Evolutionary conservation across 2,113 vertebrate species (phyloP), one percentile per base, ranked within the genome.

Genomic region (Tragelaphus strepsiceros): DNA sequence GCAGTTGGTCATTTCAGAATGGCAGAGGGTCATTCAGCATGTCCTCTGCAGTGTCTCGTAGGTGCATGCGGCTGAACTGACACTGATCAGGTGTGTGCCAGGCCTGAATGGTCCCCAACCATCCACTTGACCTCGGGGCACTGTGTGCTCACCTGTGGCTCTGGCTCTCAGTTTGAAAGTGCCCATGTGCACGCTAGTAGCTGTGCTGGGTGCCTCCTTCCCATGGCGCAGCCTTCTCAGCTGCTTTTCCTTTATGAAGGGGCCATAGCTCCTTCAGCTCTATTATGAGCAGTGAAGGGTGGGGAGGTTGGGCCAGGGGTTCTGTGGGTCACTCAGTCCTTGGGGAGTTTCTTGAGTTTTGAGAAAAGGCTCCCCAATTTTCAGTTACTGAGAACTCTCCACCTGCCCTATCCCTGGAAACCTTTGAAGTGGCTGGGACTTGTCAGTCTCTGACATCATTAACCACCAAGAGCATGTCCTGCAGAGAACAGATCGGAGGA

Each of bases 41-140:
- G 46, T 26, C 2, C 58, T 91, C 81, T 43, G 4, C 77, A 58
- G 90, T 35, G 17, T 24, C 24, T 12, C 0, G 1, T 32, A 28
- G 64, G 43, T 46, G 2, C 22, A 2, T n/a, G 13, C 11, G 6
- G 2, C 43, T 88, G 84, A 77, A 19, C 80, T 58, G 74, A 32
- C 30, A 14, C n/a, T 62, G 64, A 91, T 56, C 14, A 56, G 67
- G 24, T 67, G 59, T 1, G 3, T 2, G 15, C 30, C 2, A 8
- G 32, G 30, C 16, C 6, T 16, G 51, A 82, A 7, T 6, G 16
- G 35, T 12, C 49, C 16, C 46, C 5, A 0, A 22, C 11, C 0
- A 0, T 43, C 39, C 91, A 56, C 56, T 2, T 21, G 32, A n/a
- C n/a, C 46, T 51, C 0, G 0, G 43, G 24, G 19, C 35, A 21